phyloP scores from a whole-genome alignment of 2,888 invertebrate genomes.

The Metopia argyrocephala region DNA sequence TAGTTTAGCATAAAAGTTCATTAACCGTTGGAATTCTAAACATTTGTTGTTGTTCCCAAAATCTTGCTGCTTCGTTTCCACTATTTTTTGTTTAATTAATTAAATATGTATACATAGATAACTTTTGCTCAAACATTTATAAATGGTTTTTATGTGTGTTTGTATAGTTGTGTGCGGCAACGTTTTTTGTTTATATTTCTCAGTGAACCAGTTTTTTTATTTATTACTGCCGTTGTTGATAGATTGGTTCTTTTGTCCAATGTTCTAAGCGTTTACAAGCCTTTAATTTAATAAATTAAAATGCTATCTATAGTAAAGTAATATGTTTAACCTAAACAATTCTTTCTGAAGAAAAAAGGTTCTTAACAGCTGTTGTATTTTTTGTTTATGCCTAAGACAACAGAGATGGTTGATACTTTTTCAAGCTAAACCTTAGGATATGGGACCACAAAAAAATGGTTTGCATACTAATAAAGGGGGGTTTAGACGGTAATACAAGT shows the following conservation, averaged over 20 bases:
- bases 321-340: conserved; percentile 4
- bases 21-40: conserved; percentile 38
- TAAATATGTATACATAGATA: conserved; percentile 5
- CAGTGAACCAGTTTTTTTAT: neutral
- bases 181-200: conserved; percentile 15
- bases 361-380: conserved; percentile 6
- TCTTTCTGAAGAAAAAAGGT: neutral
- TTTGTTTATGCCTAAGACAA: neutral
- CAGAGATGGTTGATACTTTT: neutral
- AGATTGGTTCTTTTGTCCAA: neutral
- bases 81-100: too few species aligned
- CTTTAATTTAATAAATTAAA: conserved; percentile 8
- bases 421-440: too few species aligned
- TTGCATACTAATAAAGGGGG: too few species aligned
- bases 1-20: conserved; percentile 37
- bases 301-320: neutral
- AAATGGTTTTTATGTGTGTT: neutral
- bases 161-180: neutral
- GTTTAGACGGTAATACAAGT: too few species aligned
- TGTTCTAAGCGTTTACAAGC: neutral
- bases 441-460: too few species aligned
- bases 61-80: neutral
- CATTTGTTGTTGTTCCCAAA: neutral
- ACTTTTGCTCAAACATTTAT: conserved; percentile 6
- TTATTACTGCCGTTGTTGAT: neutral